Conservation (phyloP, 2,113 vertebrate species). For the Anhinga rufa region DNA sequence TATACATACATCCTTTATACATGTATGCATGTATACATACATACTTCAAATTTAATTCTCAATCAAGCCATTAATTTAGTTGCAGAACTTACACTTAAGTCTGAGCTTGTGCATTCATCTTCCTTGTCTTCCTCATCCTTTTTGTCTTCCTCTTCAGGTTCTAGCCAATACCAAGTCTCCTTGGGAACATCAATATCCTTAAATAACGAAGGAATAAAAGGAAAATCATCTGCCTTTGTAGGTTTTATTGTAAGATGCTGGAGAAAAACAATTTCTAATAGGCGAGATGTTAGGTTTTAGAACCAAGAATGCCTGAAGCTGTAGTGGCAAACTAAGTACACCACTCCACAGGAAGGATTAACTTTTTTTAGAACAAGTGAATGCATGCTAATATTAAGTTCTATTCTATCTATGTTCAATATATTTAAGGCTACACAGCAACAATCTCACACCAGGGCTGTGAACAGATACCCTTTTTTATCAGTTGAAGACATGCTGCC, state of each 20-base stretch:
- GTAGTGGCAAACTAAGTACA: neutral
- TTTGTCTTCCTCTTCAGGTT: conserved; percentile 69
- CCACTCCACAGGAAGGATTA: neutral
- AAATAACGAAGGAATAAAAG: conserved; percentile 20
- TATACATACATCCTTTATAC: neutral
- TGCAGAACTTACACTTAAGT: conserved; percentile 76
- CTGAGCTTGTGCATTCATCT: conserved; percentile 69
- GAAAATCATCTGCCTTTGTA: neutral
- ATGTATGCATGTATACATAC: neutral
- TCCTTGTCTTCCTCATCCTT: conserved; percentile 68
- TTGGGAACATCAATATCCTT: conserved; percentile 82
- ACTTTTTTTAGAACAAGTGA: neutral
- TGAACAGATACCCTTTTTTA: neutral
- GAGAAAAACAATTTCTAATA: neutral
- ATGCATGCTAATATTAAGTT: neutral
- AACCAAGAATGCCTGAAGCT: neutral
- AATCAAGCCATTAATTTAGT: neutral
- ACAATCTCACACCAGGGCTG: neutral
- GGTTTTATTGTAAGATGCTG: neutral
- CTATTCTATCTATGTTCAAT: neutral
- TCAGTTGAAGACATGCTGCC: neutral
- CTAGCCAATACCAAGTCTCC: conserved; percentile 92
- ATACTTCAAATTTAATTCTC: neutral
- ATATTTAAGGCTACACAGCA: neutral
- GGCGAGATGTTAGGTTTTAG: neutral